A percentile compares a stretch with the other conserved stretches of the same genome.
Conservation (phyloP, 2,797 vertebrate species). For the Dallia pectoralis region DNA sequence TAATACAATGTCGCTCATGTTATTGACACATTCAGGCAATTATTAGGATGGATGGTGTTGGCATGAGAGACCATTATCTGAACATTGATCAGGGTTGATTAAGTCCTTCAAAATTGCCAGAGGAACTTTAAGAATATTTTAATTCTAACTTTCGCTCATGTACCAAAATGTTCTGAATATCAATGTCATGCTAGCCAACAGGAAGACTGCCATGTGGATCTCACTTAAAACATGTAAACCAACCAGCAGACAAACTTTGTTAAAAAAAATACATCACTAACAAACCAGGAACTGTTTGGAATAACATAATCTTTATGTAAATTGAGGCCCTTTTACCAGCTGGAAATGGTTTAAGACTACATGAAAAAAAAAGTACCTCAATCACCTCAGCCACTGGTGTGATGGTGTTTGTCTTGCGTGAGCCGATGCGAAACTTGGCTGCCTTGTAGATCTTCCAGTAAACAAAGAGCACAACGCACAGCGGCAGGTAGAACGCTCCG, state of each 20-base stretch:
- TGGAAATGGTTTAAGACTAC: background rate
- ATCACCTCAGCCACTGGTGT: slow-evolving; percentile 83
- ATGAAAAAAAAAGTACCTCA: slow-evolving; percentile 63
- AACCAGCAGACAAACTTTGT: background rate
- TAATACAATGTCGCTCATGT: background rate
- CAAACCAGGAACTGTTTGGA: background rate
- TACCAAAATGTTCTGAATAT: background rate
- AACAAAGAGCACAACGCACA: slow-evolving; percentile 94
- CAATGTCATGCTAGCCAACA: background rate
- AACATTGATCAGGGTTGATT: background rate
- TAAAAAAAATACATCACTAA: background rate
- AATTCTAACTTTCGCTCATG: background rate
- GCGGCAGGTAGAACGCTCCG: slow-evolving; percentile 94
- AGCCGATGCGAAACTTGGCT: slow-evolving; percentile 88
- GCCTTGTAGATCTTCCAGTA: slow-evolving; percentile 99
- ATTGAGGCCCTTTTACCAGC: background rate
- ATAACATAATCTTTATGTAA: background rate
- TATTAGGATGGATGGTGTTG: background rate
- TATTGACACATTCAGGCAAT: background rate
- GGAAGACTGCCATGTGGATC: background rate
- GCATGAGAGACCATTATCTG: background rate
- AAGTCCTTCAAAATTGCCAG: background rate
- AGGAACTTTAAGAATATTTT: background rate
- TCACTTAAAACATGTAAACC: background rate
- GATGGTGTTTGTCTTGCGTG: slow-evolving; percentile 88